A percentile compares a stretch with the other conserved stretches of the same genome.
phyloP scores from a whole-genome alignment of 2,113 vertebrate species.

The Trinectes maculatus region DNA sequence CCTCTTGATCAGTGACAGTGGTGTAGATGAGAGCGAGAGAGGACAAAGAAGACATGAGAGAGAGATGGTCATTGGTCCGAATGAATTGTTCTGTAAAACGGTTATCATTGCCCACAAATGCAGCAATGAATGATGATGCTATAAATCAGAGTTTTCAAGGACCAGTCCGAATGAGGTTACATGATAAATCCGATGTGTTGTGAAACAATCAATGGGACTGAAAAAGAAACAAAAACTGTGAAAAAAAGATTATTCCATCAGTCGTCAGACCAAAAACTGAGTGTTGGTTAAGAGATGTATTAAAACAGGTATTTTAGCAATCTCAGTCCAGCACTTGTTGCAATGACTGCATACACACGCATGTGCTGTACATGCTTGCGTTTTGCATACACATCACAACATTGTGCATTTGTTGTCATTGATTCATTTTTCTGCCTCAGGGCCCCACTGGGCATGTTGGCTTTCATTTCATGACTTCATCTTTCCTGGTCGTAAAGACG shows the following conservation, averaged over 20 bases:
- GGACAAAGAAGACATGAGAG: constrained; percentile 21
- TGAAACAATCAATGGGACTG: not conserved
- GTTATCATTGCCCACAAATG: constrained; percentile 5
- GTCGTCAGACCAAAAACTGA: too few species aligned
- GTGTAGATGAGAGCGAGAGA: constrained; percentile 39
- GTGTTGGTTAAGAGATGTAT: too few species aligned
- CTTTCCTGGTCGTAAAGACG: constrained; percentile 46
- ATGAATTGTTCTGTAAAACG: not conserved
- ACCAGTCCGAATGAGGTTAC: not conserved
- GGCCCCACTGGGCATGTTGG: constrained; percentile 60
- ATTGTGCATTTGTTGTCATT: constrained; percentile 56
- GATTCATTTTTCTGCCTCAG: constrained; percentile 67
- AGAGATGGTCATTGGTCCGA: not conserved
- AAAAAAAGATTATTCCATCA: not conserved
- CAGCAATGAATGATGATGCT: constrained; percentile 5
- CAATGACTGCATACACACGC: not conserved
- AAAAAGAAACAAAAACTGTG: not conserved
- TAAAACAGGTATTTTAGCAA: too few species aligned
- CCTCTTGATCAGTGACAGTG: constrained; percentile 38
- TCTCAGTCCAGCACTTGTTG: not conserved
- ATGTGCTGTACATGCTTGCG: not conserved
- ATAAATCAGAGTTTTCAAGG: not conserved
- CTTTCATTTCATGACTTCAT: constrained; percentile 66
- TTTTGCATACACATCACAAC: not conserved
- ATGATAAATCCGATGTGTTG: not conserved